Conservation (phyloP, 2,113 vertebrate species). For the Polypterus senegalus region DNA sequence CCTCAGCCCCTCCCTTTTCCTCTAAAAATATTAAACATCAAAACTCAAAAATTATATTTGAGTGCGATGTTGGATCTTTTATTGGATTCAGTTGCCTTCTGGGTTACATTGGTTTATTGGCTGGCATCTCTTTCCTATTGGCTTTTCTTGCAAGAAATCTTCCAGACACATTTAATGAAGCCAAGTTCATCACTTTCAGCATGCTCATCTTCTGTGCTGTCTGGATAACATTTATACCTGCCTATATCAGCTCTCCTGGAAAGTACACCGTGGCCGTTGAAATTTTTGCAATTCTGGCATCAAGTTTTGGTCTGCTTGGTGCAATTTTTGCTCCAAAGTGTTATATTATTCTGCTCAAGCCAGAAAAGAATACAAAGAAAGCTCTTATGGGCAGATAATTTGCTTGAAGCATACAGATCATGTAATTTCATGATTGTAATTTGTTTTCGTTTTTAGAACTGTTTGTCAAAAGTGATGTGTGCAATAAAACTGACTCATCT, state of each 20-base stretch:
- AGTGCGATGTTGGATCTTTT: conserved; percentile 28
- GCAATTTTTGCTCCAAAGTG: conserved; percentile 47
- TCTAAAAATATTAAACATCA: conserved; percentile 1
- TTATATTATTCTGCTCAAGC: conserved; percentile 44
- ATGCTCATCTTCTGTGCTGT: conserved; percentile 54
- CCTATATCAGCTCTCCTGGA: conserved; percentile 46
- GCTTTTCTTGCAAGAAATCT: conserved; percentile 34
- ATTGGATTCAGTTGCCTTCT: conserved; percentile 22
- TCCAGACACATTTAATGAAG: conserved; percentile 39
- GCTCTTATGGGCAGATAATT: conserved; percentile 29
- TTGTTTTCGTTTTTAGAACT: no score
- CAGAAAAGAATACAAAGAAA: conserved; percentile 47
- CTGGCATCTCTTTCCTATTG: conserved; percentile 28
- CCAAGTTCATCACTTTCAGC: conserved; percentile 44
- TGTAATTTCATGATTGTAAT: no score
- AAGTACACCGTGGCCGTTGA: conserved; percentile 47
- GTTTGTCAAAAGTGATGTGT: no score
- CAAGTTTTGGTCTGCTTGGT: conserved; percentile 43
- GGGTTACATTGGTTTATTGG: conserved; percentile 33
- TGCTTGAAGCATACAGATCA: not conserved
- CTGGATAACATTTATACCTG: conserved; percentile 43
- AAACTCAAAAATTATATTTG: conserved; percentile 22
- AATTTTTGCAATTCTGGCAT: conserved; percentile 48
- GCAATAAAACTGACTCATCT: no score
- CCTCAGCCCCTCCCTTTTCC: not conserved